Evolutionary conservation across 1,140 invertebrate species (phyloP), one percentile per base, ranked within the genome.

Genomic region (Apolygus lucorum): DNA sequence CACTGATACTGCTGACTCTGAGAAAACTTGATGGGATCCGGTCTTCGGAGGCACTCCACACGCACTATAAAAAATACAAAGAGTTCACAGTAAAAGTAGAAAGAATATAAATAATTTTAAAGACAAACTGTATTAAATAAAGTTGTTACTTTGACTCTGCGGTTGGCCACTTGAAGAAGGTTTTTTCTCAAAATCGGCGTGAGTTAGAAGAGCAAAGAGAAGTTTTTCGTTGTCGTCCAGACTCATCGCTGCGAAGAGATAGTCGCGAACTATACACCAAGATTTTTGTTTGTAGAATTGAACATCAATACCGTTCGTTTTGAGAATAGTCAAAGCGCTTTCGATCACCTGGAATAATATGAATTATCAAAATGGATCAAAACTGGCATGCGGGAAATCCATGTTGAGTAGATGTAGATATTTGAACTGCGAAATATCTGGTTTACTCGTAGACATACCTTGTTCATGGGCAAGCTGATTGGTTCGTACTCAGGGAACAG

Each of bases 261-360:
- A 98, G 74, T 92, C 93, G 63, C 89, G 85, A n/a, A 99, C 88
- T 1, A 96, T 88, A 79, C 96, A 92, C 95, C 95, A 98, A 72
- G 93, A 93, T 79, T 97, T 93, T 49, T 87, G 85, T 17, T 93
- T 82, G 75, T 96, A 96, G 78, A 92, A 96, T 0, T 90, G 83
- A 64, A 86, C 84, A 81, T 91, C 89, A 0, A 91, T 93, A 8
- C 84, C 87, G 74, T 88, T 90, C 2, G 89, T 88, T 77, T 95
- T 95, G 0, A 98, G 79, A 8, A 92, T 89, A 69, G 85, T 88
- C 73, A 93, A 90, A 0, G 94, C 93, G 0, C 91, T 90, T 72
- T 96, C 92, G 75, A 98, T 92, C 1, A 89, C 83, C 82, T 85
- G 70, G 29, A 75, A n/a, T n/a, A n/a, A n/a, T n/a, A n/a, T n/a